Conservation (phyloP, 2,113 vertebrate species). For the Capreolus pygargus region DNA sequence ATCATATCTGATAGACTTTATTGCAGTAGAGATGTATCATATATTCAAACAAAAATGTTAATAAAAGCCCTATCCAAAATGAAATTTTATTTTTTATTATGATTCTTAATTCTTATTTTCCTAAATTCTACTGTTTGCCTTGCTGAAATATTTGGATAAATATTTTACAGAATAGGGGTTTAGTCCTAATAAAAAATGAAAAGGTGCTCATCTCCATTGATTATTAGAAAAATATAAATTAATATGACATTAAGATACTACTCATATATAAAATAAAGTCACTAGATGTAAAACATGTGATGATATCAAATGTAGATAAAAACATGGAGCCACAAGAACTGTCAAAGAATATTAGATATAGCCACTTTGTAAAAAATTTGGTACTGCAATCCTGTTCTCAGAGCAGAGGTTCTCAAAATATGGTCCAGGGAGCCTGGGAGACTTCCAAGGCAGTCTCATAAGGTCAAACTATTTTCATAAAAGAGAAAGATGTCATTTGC, state of each 20-base stretch:
- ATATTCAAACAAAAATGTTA: conserved; percentile 21
- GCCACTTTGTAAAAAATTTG: background rate
- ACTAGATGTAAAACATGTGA: background rate
- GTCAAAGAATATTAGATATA: background rate
- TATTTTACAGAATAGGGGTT: background rate
- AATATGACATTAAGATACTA: background rate
- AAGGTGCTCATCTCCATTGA: background rate
- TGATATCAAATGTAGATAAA: background rate
- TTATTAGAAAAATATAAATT: conserved; percentile 3
- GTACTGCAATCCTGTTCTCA: background rate
- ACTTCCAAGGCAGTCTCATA: background rate
- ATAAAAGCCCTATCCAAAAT: background rate
- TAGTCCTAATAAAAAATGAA: background rate
- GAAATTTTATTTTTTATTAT: background rate
- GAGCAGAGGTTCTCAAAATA: background rate
- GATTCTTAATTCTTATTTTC: conserved; percentile 8
- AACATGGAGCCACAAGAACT: background rate
- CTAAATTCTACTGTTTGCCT: background rate
- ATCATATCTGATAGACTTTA: background rate
- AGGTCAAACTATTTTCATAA: background rate
- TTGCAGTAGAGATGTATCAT: background rate
- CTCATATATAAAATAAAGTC: background rate
- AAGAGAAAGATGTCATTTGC: background rate
- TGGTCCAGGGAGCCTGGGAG: background rate
- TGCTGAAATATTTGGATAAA: background rate